These are phyloP conservation scores for Phrynocephalus vlangalii DNA, from an alignment of 2,797 vertebrate species.

Conservation along the genomic window DNA sequence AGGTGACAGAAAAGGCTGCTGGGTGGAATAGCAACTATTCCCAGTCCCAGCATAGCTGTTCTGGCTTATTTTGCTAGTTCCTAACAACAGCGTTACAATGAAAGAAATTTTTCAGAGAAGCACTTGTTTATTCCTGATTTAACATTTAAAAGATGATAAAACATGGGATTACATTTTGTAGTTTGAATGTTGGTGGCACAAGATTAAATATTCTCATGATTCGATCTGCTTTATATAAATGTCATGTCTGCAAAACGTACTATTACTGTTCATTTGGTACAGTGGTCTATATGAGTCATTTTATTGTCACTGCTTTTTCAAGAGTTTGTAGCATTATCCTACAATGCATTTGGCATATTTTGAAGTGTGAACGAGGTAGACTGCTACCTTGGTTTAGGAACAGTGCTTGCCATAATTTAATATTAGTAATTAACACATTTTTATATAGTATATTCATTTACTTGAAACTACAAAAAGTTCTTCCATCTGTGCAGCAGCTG, in stretches of 20 bases:
- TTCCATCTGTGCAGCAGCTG: conserved; percentile 46
- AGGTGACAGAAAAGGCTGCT: background rate
- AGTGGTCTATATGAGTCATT: background rate
- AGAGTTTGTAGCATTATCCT: conserved; percentile 1
- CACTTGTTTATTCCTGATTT: background rate
- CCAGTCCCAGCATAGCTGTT: background rate
- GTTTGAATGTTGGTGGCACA: background rate
- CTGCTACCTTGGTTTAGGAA: background rate
- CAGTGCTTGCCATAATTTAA: background rate
- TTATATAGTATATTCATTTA: conserved; percentile 26
- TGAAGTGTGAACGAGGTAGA: conserved; percentile 2
- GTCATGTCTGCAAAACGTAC: background rate
- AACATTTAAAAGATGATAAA: background rate
- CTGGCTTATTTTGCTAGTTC: background rate
- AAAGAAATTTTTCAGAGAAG: background rate
- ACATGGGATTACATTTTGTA: background rate
- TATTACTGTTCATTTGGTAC: background rate
- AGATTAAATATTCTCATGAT: background rate
- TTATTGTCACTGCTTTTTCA: background rate
- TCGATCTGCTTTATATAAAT: background rate
- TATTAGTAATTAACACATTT: conserved; percentile 13
- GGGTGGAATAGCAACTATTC: background rate
- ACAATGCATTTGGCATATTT: conserved; percentile 5
- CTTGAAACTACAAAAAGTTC: conserved; percentile 31
- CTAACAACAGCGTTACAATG: background rate